Conservation (phyloP, 2,888 invertebrate species). For the Nymphalis polychloros region DNA sequence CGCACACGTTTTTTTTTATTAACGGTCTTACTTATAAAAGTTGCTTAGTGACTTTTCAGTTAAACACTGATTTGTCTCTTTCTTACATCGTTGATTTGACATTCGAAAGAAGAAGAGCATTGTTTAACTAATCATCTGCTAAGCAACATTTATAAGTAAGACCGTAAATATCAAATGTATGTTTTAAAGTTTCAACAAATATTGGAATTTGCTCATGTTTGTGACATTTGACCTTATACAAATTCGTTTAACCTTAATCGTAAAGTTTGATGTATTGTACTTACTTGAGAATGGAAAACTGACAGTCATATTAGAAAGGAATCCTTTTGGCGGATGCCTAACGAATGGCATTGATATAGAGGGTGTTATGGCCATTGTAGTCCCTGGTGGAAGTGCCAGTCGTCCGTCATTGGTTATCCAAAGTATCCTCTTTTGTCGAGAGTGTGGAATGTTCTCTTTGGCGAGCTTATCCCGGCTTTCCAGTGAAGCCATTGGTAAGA, state of each 20-base stretch:
- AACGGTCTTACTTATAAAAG: too few species aligned
- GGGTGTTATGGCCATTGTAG: constrained; percentile 89
- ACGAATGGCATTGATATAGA: constrained; percentile 91
- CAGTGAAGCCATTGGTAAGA: constrained; percentile 70
- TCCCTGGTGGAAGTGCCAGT: constrained; percentile 91
- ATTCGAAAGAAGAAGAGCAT: too few species aligned
- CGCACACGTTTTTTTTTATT: too few species aligned
- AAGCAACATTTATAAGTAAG: too few species aligned
- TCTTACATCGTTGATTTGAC: too few species aligned
- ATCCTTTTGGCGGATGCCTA: constrained; percentile 91
- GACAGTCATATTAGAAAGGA: constrained; percentile 91
- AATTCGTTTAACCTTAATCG: neutral
- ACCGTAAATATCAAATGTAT: too few species aligned
- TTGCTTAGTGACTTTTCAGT: too few species aligned
- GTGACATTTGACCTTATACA: too few species aligned
- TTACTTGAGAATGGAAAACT: constrained; percentile 93
- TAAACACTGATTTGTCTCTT: too few species aligned
- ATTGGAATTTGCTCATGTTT: too few species aligned
- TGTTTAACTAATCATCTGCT: too few species aligned
- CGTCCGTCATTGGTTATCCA: constrained; percentile 94
- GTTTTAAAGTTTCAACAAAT: too few species aligned
- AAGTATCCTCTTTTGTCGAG: constrained; percentile 89
- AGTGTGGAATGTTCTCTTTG: constrained; percentile 82
- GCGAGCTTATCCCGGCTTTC: constrained; percentile 56
- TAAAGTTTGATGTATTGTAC: constrained; percentile 51